Evolutionary conservation across 2,888 invertebrate genomes (phyloP), one percentile per base, ranked within the genome.

Genomic region (Alentia gelatinosa): DNA sequence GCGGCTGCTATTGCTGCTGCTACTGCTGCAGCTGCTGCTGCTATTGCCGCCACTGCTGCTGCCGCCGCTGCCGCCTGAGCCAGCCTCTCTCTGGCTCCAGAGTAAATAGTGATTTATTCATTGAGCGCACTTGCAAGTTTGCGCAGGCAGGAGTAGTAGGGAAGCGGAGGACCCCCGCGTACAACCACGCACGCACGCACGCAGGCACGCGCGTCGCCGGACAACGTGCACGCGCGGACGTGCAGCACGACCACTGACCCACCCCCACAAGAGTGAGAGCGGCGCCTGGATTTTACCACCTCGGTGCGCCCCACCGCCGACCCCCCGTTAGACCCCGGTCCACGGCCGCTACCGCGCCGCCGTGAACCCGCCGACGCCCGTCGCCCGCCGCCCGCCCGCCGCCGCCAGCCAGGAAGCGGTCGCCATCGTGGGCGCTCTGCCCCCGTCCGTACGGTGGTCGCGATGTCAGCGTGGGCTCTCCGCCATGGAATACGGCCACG

Each of bases 1-100:
- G 19, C 89, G n/a, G 35, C 89, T 89, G 89, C 89, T 74, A 7
- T 39, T 74, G 74, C 89, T 89, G 63, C 89, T 74, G 74, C 89
- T 74, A 35, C 89, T 89, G 39, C 89, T 37, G 19, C 75, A 50
- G 63, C 56, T 79, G 19, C 89, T 74, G 35, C 89, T 89, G 89
- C 89, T 74, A 7, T 39, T 74, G 74, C 89, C 74, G 63, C 89
- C 37, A 35, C 89, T 74, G 23, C 89, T 89, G 39, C 89, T 89
- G 89, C 89, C 50, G 56, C 89, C 50, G 68, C 75, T 90, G 74
- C 42, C 37, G 74, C 40, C 74, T 40, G 3, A 35, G 35, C 83
- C 39, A 83, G 83, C 83, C 83, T 83, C 83, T n/a, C 39, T 83
- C 83, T 83, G 83, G 83, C 83, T 30, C n/a, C 83, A 83, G 83